These are phyloP conservation scores for Antrozous pallidus DNA, from an alignment of 2,797 vertebrate genomes.

Conservation along the genomic window DNA sequence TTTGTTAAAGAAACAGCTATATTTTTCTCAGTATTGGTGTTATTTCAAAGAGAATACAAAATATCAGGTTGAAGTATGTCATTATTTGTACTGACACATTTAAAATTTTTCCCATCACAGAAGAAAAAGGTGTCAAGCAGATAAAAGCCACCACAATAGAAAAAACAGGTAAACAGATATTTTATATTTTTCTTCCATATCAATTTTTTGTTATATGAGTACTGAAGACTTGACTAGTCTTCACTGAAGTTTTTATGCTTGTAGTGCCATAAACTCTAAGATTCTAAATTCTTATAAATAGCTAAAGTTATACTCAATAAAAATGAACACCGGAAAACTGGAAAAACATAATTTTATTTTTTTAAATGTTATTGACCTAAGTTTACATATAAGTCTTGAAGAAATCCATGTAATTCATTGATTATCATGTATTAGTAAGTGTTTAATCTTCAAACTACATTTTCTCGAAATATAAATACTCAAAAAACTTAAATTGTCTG, in stretches of 20 bases:
- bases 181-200: background rate
- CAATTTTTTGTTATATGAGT: background rate
- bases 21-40: background rate
- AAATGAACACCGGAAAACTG: background rate
- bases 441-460: background rate
- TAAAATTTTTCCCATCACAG: constrained; percentile 69
- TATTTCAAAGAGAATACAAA: constrained; percentile 35
- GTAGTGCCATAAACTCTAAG: background rate
- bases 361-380: background rate
- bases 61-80: constrained; percentile 21
- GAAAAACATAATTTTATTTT: background rate
- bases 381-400: background rate
- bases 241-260: background rate
- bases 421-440: background rate
- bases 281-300: background rate
- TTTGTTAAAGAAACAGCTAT: background rate
- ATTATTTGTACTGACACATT: constrained; percentile 27
- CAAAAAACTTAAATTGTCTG: background rate
- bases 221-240: too few relatives aligned
- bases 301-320: background rate
- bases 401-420: background rate
- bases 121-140: constrained; percentile 77
- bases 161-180: constrained; percentile 77
- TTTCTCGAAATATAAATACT: background rate
- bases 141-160: constrained; percentile 67